Conservation (phyloP, 1,140 invertebrate genomes). For the Leucophenga varia region DNA sequence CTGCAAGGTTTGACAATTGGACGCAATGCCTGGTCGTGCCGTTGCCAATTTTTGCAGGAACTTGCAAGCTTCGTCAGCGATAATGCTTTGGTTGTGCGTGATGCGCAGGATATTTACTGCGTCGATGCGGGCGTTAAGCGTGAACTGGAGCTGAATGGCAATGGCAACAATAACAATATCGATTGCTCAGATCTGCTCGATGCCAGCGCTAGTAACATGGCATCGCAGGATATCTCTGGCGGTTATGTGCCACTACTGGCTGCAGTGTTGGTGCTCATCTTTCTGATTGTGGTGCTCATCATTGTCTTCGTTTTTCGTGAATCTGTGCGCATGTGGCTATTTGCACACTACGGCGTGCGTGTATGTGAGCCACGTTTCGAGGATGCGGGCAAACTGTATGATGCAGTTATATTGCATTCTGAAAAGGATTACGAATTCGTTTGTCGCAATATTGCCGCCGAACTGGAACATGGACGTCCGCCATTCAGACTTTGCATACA, state of each 20-base stretch:
- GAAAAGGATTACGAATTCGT: conserved; percentile 91
- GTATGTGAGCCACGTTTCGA: conserved; percentile 66
- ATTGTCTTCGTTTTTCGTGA: conserved; percentile 82
- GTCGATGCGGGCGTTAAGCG: conserved; percentile 75
- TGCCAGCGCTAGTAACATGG: conserved; percentile 76
- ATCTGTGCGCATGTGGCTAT: conserved; percentile 84
- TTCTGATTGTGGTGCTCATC: conserved; percentile 73
- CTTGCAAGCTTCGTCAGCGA: conserved; percentile 80
- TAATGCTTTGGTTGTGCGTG: conserved; percentile 76
- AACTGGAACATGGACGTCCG: conserved; percentile 73
- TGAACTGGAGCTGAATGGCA: conserved; percentile 68
- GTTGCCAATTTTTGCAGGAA: conserved; percentile 84
- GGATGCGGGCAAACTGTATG: conserved; percentile 84
- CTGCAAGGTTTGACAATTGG: conserved; percentile 75
- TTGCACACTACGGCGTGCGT: conserved; percentile 83
- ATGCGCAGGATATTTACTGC: conserved; percentile 76
- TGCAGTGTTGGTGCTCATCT: conserved; percentile 71
- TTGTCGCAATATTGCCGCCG: conserved; percentile 76
- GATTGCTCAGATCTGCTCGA: conserved; percentile 57
- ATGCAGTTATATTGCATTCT: conserved; percentile 90
- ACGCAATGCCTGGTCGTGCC: conserved; percentile 85
- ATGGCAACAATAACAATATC: no score
- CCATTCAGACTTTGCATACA: conserved; percentile 84
- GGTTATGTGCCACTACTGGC: conserved; percentile 82
- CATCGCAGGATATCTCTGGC: conserved; percentile 67